Percentiles rank a stretch among this genome's conserved stretches.
Evolutionary conservation across 1,140 invertebrate genomes (phyloP).

Genomic region (Drosophila aff.): DNA sequence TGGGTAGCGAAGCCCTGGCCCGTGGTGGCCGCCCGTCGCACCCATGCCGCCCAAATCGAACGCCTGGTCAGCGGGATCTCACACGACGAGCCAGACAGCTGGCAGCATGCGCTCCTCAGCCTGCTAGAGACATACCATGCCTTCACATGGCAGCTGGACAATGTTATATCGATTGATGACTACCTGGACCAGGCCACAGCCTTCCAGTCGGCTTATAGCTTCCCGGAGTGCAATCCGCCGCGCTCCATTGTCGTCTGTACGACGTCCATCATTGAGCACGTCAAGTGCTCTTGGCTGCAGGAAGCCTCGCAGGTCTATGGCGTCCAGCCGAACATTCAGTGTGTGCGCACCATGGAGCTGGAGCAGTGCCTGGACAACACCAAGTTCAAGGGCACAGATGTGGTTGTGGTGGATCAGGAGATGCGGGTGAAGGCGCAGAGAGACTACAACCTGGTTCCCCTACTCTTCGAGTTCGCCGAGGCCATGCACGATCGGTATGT

Average conservation of each 20-base stretch:
- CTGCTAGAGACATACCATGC: slow-evolving; percentile 86
- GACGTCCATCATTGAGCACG: slow-evolving; percentile 88
- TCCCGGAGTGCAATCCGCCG: slow-evolving; percentile 88
- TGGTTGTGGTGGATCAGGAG: slow-evolving; percentile 88
- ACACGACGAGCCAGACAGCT: slow-evolving; percentile 80
- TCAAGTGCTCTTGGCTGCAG: slow-evolving; percentile 91
- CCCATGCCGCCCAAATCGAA: slow-evolving; percentile 87
- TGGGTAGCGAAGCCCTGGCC: slow-evolving; percentile 93
- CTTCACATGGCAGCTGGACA: slow-evolving; percentile 85
- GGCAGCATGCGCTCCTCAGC: slow-evolving; percentile 86
- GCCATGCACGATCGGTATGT: slow-evolving; percentile 88
- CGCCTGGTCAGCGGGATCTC: slow-evolving; percentile 85
- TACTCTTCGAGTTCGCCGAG: slow-evolving; percentile 89
- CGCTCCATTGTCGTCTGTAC: slow-evolving; percentile 88
- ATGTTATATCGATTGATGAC: slow-evolving; percentile 86
- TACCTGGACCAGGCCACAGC: slow-evolving; percentile 87
- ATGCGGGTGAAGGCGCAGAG: slow-evolving; percentile 87
- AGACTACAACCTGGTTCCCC: slow-evolving; percentile 87
- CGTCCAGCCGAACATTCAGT: slow-evolving; percentile 90
- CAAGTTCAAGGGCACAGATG: slow-evolving; percentile 87
- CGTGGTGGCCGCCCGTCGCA: slow-evolving; percentile 87
- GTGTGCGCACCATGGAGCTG: slow-evolving; percentile 86
- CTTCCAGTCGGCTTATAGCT: slow-evolving; percentile 88
- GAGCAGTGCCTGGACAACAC: slow-evolving; percentile 89
- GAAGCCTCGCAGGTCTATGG: slow-evolving; percentile 90